Percentiles rank a stretch among this genome's conserved stretches.
phyloP scores from a whole-genome alignment of 1,140 invertebrate species.

The Solenopsis invicta region DNA sequence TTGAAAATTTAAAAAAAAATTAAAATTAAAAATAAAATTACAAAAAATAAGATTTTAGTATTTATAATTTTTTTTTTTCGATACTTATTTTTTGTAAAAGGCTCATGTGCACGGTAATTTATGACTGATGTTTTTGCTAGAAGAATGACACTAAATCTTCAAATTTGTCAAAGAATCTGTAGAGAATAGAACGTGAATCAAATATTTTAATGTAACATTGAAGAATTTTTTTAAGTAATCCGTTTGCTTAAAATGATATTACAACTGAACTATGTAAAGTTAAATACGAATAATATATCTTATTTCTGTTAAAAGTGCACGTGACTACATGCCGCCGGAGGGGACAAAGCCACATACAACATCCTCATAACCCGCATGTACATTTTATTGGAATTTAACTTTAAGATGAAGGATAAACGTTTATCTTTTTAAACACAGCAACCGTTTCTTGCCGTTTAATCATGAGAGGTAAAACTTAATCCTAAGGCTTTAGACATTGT shows the following conservation, averaged over 20 bases:
- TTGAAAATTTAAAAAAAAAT: too few species aligned
- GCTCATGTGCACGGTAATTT: not conserved
- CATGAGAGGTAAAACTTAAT: not conserved
- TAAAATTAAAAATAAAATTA: too few species aligned
- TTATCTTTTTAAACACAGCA: constrained; percentile 1
- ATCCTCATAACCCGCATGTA: not conserved
- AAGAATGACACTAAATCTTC: not conserved
- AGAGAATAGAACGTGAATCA: not conserved
- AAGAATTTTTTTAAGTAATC: not conserved
- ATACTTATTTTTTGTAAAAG: not conserved
- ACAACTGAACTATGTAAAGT: not conserved
- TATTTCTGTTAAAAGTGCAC: not conserved
- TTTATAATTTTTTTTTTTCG: not conserved
- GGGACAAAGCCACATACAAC: constrained; percentile 7
- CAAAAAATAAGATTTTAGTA: not conserved
- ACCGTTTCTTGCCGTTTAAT: not conserved
- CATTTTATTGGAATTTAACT: constrained; percentile 27
- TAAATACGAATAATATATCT: not conserved
- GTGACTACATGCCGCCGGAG: not conserved
- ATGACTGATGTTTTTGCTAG: not conserved
- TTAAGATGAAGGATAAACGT: constrained; percentile 1
- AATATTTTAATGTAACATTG: not conserved
- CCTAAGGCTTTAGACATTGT: not conserved
- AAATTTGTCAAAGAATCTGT: not conserved
- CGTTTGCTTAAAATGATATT: not conserved